phyloP scores from a whole-genome alignment of 2,888 invertebrate species.

The Tipula lateralis region DNA sequence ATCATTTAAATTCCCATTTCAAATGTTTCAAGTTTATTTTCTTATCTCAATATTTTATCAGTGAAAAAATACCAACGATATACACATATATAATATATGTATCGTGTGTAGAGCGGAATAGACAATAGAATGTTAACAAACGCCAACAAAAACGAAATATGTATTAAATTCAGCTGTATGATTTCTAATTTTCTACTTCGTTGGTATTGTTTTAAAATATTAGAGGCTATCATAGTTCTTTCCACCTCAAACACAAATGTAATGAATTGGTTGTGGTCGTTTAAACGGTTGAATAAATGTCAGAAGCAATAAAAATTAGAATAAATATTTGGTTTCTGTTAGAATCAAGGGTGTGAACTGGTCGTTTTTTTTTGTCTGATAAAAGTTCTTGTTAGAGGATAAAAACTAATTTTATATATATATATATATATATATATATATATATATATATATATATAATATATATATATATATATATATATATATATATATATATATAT shows the following conservation, averaged over 20 bases:
- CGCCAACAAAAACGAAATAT: neutral
- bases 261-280: neutral
- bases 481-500: no score
- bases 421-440: no score
- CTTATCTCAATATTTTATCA: neutral
- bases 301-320: neutral
- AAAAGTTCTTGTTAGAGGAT: no score
- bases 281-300: constrained; percentile 19
- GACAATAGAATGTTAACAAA: neutral
- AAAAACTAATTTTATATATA: no score
- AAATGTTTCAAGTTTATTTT: constrained; percentile 19
- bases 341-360: neutral
- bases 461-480: no score
- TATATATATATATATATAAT: no score
- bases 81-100: neutral
- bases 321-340: neutral
- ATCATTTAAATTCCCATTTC: constrained; percentile 19
- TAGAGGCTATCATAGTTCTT: neutral
- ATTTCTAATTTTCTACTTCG: neutral
- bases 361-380: neutral
- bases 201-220: neutral
- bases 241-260: neutral
- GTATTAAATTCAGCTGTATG: neutral
- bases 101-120: neutral
- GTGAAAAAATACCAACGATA: neutral